These are phyloP conservation scores for Bombus vancouverensis DNA, from an alignment of 1,140 invertebrate genomes.

Conservation along the genomic window DNA sequence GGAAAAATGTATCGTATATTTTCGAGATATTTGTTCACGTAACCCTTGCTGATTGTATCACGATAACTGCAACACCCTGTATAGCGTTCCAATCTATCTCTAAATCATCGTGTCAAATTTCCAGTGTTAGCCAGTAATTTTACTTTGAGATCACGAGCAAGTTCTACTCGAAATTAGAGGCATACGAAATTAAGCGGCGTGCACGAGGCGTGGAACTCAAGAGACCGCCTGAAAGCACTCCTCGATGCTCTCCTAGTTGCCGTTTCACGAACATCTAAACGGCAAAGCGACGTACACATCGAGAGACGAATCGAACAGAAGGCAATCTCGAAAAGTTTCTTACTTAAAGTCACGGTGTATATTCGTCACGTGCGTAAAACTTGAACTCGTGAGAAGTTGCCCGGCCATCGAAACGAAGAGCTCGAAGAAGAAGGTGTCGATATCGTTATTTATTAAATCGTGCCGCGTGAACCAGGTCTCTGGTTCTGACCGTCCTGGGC, in stretches of 20 bases:
- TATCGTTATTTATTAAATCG: slow-evolving; percentile 36
- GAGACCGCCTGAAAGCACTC: not conserved
- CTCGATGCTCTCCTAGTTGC: not conserved
- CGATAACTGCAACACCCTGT: no score
- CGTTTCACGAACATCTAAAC: not conserved
- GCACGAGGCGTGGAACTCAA: not conserved
- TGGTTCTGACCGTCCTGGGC: not conserved
- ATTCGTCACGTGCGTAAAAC: not conserved
- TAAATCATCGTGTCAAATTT: not conserved
- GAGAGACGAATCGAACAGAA: not conserved
- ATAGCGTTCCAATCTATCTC: not conserved
- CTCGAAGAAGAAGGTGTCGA: slow-evolving; percentile 3
- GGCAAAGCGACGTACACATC: not conserved
- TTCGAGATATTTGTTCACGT: no score
- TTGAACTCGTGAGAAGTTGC: not conserved
- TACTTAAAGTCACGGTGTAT: not conserved
- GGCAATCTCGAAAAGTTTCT: not conserved
- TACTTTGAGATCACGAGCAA: not conserved
- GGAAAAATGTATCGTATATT: no score
- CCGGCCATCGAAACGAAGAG: not conserved
- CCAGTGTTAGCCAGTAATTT: not conserved
- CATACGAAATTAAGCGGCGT: not conserved
- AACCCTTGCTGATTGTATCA: not conserved
- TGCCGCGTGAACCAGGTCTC: not conserved
- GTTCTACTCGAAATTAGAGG: slow-evolving; percentile 9